Conservation (phyloP, 2,113 vertebrate species). For the Oryctolagus cuniculus region DNA sequence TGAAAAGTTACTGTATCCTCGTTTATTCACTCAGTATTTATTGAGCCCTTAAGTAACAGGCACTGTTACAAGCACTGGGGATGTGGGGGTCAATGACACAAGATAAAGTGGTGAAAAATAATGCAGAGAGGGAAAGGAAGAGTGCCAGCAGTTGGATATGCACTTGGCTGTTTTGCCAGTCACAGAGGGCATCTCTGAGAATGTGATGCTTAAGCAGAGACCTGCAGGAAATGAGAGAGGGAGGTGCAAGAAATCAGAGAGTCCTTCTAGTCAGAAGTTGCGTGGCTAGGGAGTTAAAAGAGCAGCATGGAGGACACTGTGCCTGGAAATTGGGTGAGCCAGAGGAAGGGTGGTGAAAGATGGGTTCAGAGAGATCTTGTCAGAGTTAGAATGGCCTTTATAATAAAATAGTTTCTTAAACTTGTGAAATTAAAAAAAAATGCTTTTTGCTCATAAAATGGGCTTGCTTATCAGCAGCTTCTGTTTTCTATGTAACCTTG, state of each 20-base stretch:
- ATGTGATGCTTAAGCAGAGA: neutral
- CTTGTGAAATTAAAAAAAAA: constrained; percentile 8
- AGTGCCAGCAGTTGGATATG: neutral
- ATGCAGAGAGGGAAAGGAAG: neutral
- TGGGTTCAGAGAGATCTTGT: neutral
- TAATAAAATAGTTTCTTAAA: constrained; percentile 22
- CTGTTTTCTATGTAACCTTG: constrained; percentile 11
- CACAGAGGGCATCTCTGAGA: neutral
- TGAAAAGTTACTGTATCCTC: neutral
- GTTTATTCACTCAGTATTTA: constrained; percentile 3
- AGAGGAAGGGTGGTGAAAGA: neutral
- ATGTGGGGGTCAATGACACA: neutral
- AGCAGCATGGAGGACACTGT: neutral
- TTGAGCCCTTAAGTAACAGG: neutral
- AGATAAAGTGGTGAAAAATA: neutral
- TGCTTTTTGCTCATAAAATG: neutral
- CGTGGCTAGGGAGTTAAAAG: neutral
- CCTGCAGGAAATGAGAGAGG: neutral
- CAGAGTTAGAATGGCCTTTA: neutral
- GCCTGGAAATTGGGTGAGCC: neutral
- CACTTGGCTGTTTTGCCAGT: neutral
- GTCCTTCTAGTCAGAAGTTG: neutral
- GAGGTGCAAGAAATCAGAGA: neutral
- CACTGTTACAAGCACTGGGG: neutral
- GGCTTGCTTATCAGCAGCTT: constrained; percentile 19